phyloP scores from a whole-genome alignment of 35 echinoderm and acorn worm genomes.

The Lytechinus variegatus region DNA sequence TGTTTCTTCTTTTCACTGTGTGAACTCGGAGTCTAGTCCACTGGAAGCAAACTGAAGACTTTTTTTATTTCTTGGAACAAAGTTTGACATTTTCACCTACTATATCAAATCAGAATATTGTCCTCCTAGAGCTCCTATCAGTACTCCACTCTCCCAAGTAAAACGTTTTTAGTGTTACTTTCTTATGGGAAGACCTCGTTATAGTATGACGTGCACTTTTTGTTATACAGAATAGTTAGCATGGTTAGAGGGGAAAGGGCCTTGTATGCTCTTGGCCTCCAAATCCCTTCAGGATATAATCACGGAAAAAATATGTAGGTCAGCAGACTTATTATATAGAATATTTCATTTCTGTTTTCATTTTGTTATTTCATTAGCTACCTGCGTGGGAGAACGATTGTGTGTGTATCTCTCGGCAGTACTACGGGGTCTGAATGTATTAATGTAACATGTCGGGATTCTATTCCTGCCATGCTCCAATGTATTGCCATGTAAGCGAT shows the following conservation, averaged over 20 bases:
- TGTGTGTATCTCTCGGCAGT: not conserved
- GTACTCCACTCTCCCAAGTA: too few relatives aligned
- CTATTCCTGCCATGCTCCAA: not conserved
- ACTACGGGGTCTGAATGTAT: not conserved
- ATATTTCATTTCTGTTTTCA: constrained; percentile 5
- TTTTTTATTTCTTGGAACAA: too few relatives aligned
- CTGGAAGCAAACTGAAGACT: too few relatives aligned
- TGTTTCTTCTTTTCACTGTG: too few relatives aligned
- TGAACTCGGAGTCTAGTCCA: too few relatives aligned
- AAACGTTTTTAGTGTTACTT: too few relatives aligned
- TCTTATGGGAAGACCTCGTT: too few relatives aligned
- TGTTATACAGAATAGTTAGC: too few relatives aligned
- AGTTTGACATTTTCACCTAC: too few relatives aligned
- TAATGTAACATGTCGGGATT: not conserved
- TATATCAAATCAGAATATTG: too few relatives aligned
- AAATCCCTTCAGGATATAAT: not conserved
- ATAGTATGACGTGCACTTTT: too few relatives aligned
- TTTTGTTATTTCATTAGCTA: not conserved
- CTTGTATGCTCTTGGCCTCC: not conserved
- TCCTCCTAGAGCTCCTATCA: too few relatives aligned
- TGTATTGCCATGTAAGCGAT: not conserved
- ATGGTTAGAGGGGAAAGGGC: not conserved
- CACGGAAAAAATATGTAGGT: not conserved
- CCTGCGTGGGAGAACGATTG: not conserved
- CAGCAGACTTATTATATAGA: not conserved